These are phyloP conservation scores for Diploptera punctata DNA, from an alignment of 2,888 invertebrate species.

Conservation along the genomic window DNA sequence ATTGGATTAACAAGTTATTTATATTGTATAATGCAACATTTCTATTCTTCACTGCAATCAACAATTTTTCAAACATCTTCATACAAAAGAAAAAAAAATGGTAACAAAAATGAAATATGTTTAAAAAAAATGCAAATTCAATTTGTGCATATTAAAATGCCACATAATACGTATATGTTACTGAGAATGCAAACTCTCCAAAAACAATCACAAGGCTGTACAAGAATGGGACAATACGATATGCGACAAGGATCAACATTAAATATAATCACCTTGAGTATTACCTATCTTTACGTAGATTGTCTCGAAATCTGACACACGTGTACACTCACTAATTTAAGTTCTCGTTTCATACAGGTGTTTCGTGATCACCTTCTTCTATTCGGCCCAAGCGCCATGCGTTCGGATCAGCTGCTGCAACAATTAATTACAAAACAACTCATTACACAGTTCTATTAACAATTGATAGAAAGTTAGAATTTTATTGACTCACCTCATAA, in stretches of 20 bases:
- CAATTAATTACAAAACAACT: background rate
- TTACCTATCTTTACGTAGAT: background rate
- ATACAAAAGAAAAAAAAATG: too few relatives aligned
- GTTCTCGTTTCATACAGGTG: constrained; percentile 68
- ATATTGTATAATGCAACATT: too few relatives aligned
- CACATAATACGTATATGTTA: background rate
- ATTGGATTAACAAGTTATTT: too few relatives aligned
- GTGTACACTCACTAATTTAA: background rate
- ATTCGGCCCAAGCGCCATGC: constrained; percentile 82
- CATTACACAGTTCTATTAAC: too few relatives aligned
- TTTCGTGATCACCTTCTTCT: constrained; percentile 82
- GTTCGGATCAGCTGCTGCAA: constrained; percentile 74
- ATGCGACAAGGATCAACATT: constrained; percentile 13
- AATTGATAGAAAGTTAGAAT: too few relatives aligned
- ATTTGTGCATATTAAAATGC: too few relatives aligned
- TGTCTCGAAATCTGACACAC: constrained; percentile 1
- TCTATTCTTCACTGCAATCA: too few relatives aligned
- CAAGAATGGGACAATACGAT: background rate
- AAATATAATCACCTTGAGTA: constrained; percentile 15
- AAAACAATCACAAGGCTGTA: background rate
- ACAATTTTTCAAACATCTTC: too few relatives aligned
- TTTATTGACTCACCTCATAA: too few relatives aligned
- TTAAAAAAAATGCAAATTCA: too few relatives aligned
- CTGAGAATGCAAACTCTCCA: too few relatives aligned
- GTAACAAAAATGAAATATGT: too few relatives aligned